Base-by-base conservation (phyloP, 2,113 vertebrate species). In the Melanerpes aurifrons region DNA sequence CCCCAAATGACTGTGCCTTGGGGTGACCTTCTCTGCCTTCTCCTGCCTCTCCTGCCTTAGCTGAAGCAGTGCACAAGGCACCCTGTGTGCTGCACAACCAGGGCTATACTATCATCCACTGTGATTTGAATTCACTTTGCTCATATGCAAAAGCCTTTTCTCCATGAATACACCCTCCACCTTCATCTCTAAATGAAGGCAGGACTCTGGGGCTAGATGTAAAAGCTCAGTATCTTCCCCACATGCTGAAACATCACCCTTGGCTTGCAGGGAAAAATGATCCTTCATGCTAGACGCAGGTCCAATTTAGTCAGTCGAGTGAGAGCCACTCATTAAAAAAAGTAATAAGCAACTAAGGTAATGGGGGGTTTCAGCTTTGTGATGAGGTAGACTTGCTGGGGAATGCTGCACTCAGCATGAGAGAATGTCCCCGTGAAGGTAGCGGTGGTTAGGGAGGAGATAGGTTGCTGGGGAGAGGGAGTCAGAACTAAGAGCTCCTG, bases 101-200 rank as follows among this genome's bases (percentile, higher is more conserved):
- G 16, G 18, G 57, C 53, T 64, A 13, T 22, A 1, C 57, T 5
- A 3, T 0, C 4, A 14, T 21, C 37, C 15, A 15, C 1, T 0
- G 12, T 1, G n/a, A 28, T 54, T 64, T 20, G 59, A 15, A 13
- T 17, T 72, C 32, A 31, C 40, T 76, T 67, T 32, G 61, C n/a
- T 45, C 22, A 35, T 73, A 35, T 15, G 3, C 43, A 29, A 64
- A 73, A 0, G 1, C 66, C 56, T 82, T 64, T 35, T 35, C 35
- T 35, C 15, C 48, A 5, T 6, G 31, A 85, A 12, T 4, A 12
- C n/a, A 32, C 37, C 50, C 37, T 40, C 57, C 57, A 25, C 15
- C 22, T 24, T 24, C 6, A 1, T 1, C 7, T 1, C 13, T 56
- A 16, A 43, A 43, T 0, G 1, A 68, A 43, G 66, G 24, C 45